These are phyloP conservation scores for Drosophila atripex DNA, from an alignment of 2,888 invertebrate species.

Conservation along the genomic window DNA sequence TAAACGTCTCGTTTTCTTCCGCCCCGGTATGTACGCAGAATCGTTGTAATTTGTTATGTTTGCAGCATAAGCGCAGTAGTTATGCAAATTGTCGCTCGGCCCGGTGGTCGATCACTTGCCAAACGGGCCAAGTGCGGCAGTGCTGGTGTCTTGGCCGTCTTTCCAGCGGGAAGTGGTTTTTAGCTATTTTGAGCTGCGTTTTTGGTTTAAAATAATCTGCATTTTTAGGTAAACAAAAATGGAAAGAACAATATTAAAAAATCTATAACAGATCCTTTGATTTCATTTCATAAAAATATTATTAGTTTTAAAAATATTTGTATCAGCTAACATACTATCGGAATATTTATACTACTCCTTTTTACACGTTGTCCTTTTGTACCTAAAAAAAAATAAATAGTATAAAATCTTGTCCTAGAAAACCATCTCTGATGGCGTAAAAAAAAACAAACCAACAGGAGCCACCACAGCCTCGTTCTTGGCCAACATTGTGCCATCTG, in stretches of 20 bases:
- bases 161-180: background rate
- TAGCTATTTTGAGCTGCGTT: too few relatives aligned
- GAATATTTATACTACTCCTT: too few relatives aligned
- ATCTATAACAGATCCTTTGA: too few relatives aligned
- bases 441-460: slow-evolving; percentile 1
- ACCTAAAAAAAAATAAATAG: background rate
- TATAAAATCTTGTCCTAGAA: background rate
- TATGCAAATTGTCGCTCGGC: slow-evolving; percentile 65
- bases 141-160: slow-evolving; percentile 28
- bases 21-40: slow-evolving; percentile 55
- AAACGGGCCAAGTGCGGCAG: slow-evolving; percentile 22
- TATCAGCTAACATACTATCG: too few relatives aligned
- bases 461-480: slow-evolving; percentile 14
- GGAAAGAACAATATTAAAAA: too few relatives aligned
- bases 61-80: slow-evolving; percentile 68
- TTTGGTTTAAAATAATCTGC: too few relatives aligned
- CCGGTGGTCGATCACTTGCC: slow-evolving; percentile 41
- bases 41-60: slow-evolving; percentile 76
- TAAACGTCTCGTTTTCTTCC: slow-evolving; percentile 50
- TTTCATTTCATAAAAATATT: too few relatives aligned
- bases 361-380: too few relatives aligned
- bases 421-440: slow-evolving; percentile 15
- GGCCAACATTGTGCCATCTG: slow-evolving; percentile 63
- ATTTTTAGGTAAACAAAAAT: too few relatives aligned
- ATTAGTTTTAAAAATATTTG: too few relatives aligned